These are phyloP conservation scores for Drosophila malerkotliana DNA, from an alignment of 1,140 invertebrate genomes.

Conservation along the genomic window DNA sequence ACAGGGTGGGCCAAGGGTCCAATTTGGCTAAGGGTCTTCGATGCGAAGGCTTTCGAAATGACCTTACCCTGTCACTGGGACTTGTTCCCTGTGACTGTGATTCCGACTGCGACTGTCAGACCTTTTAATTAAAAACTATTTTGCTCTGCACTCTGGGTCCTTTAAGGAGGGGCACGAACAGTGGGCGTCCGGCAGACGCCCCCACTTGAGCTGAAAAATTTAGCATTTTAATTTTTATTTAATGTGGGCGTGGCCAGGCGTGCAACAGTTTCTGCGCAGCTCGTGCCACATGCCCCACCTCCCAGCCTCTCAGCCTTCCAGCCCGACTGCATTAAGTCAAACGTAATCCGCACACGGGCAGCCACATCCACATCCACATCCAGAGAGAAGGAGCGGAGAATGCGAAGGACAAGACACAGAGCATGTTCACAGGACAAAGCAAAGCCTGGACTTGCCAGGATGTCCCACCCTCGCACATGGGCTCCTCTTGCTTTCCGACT, in stretches of 20 bases:
- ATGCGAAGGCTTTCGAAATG: background rate
- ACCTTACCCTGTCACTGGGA: conserved; percentile 27
- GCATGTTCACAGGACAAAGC: conserved; percentile 38
- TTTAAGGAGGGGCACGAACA: background rate
- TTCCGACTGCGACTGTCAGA: conserved; percentile 38
- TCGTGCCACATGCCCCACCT: background rate
- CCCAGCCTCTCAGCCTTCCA: conserved; percentile 6
- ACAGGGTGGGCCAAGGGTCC: background rate
- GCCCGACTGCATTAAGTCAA: conserved; percentile 74
- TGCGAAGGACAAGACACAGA: background rate
- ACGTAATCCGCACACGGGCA: conserved; percentile 79
- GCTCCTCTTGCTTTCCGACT: conserved; percentile 71
- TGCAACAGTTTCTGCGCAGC: conserved; percentile 66
- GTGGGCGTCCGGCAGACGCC: conserved; percentile 39
- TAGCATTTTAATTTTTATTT: conserved; percentile 82
- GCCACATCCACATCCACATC: conserved; percentile 69
- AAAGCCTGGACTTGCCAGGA: conserved; percentile 30
- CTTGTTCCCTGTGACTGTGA: conserved; percentile 51
- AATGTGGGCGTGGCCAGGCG: conserved; percentile 71
- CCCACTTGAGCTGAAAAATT: conserved; percentile 68
- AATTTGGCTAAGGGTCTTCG: background rate
- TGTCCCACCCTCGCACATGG: conserved; percentile 37
- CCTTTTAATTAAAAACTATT: conserved; percentile 82
- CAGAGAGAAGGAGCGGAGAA: conserved; percentile 36
- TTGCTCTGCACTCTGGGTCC: conserved; percentile 73